Conservation (phyloP, 2,113 vertebrate genomes). For the Papio anubis region DNA sequence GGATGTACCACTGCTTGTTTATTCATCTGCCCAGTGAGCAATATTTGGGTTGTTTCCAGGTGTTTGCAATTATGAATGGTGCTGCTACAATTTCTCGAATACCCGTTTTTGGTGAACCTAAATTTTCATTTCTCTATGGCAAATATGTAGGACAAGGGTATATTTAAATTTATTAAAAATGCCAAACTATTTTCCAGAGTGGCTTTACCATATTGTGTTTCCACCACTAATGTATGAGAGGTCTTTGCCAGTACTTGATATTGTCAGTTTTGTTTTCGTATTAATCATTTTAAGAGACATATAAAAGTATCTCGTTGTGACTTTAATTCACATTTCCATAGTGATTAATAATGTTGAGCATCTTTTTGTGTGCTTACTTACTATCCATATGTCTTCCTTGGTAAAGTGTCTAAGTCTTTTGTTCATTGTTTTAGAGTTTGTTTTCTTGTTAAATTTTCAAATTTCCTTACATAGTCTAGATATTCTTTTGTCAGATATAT, state of each 20-base stretch:
- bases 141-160: neutral
- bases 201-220: neutral
- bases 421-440: neutral
- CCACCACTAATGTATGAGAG: neutral
- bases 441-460: neutral
- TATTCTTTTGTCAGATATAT: neutral
- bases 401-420: neutral
- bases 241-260: neutral
- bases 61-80: neutral
- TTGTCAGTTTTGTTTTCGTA: neutral
- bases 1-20: neutral
- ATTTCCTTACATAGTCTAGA: neutral
- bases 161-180: neutral
- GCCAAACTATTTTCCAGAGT: neutral
- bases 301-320: neutral
- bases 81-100: neutral
- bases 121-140: neutral
- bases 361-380: neutral
- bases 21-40: neutral
- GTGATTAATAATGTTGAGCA: neutral
- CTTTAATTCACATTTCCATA: neutral
- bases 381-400: neutral
- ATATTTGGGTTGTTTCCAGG: neutral
- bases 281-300: neutral
- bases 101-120: neutral